Evolutionary conservation across 1,140 invertebrate species (phyloP), one percentile per base, ranked within the genome.

Genomic region (Halictus rubicundus): DNA sequence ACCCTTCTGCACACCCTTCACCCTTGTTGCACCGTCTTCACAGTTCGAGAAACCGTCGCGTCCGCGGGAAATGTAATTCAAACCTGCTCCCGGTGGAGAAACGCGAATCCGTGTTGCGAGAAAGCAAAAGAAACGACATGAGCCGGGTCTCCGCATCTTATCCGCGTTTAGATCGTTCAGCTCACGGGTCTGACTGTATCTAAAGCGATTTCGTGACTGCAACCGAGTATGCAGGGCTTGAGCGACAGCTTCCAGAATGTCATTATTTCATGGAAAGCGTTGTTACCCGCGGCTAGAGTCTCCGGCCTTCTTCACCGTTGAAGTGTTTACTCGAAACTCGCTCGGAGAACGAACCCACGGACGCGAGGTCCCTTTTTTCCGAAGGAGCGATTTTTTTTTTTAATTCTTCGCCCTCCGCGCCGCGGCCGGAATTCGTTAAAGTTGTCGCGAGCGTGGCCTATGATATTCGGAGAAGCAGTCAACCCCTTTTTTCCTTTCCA

Each of bases 371-470:
- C 25, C 23, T 19, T 32, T 9, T 16, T 32, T 64, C 59, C 75
- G 9, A 63, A 27, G 68, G 68, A 27, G 42, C 39, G 60, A 72
- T 72, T 78, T 72, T 78, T 72, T 72, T 78, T 72, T 78, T 72
- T 32, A 46, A 84, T 80, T 57, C 27, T 8, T 14, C 25, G 2
- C 27, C 59, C 37, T 52, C 10, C 16, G 74, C 19, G 68, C 27
- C 49, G 49, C 42, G 42, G 42, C n/a, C n/a, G 63, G 60, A 69
- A 84, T 84, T 84, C 60, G 82, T 84, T 80, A 71, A 57, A 71
- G 39, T 27, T 70, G 73, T 68, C 65, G 27, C 57, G 37, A 78
- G 25, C 27, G 3, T 70, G 72, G 19, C 8, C 61, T 16, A 16
- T 39, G 52, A 32, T 59, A 71, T 37, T 32, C 60, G 19, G 14